phyloP scores from a whole-genome alignment of 2,888 invertebrate species.

The Folsomia candida region DNA sequence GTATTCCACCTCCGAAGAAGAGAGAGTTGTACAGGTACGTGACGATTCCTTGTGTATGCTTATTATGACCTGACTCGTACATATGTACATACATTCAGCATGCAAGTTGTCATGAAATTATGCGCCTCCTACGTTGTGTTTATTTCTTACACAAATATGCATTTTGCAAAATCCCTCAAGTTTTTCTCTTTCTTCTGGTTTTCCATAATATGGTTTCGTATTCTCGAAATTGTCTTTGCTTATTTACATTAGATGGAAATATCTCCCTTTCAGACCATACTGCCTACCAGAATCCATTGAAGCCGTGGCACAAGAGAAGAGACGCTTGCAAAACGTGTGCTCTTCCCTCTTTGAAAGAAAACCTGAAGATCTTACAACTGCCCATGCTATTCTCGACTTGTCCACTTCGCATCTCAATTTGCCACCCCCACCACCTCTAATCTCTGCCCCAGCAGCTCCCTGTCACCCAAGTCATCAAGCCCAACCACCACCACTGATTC shows the following conservation, averaged over 20 bases:
- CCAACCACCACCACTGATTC: not conserved
- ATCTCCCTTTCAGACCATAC: constrained; percentile 65
- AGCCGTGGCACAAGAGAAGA: constrained; percentile 49
- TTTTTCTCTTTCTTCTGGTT: too few species aligned
- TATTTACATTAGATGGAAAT: too few species aligned
- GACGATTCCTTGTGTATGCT: too few species aligned
- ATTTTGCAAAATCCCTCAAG: too few species aligned
- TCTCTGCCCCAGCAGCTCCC: constrained; percentile 18
- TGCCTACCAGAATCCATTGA: constrained; percentile 54
- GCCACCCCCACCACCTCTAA: constrained; percentile 51
- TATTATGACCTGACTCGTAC: too few species aligned
- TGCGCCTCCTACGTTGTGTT: too few species aligned
- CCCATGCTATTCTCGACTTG: constrained; percentile 83
- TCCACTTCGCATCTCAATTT: constrained; percentile 69
- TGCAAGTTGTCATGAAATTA: too few species aligned
- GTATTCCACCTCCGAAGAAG: constrained; percentile 75
- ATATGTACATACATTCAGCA: too few species aligned
- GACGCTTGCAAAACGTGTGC: constrained; percentile 47
- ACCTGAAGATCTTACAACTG: constrained; percentile 75
- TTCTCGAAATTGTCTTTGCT: too few species aligned
- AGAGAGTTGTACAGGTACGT: constrained; percentile 81
- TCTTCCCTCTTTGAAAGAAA: constrained; percentile 48
- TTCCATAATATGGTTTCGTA: too few species aligned
- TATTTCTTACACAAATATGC: too few species aligned
- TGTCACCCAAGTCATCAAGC: constrained; percentile 19